These are phyloP conservation scores for Lates calcarifer DNA, from an alignment of 2,113 vertebrate species.

Conservation along the genomic window DNA sequence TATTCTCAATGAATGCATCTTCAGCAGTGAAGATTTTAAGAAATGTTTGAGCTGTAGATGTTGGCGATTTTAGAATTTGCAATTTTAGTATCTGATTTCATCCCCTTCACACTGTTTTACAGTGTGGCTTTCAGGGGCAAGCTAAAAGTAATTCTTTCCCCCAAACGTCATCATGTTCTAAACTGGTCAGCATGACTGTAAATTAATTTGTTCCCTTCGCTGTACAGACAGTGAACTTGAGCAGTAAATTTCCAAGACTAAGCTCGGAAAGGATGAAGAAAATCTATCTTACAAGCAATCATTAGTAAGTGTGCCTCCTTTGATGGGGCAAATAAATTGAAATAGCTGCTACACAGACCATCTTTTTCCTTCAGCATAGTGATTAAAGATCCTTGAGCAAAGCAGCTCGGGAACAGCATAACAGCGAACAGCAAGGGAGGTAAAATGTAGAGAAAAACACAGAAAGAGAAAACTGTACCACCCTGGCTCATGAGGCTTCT, in stretches of 20 bases:
- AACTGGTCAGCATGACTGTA: slow-evolving; percentile 71
- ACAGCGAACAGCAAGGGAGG: slow-evolving; percentile 55
- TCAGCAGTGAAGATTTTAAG: not conserved
- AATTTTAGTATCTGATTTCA: slow-evolving; percentile 70
- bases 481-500: slow-evolving; percentile 42
- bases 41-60: slow-evolving; percentile 7
- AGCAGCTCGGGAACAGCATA: slow-evolving; percentile 48
- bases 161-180: slow-evolving; percentile 71
- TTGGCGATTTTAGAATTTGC: slow-evolving; percentile 44
- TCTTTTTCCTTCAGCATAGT: slow-evolving; percentile 60
- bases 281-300: slow-evolving; percentile 55
- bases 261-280: slow-evolving; percentile 67
- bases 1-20: slow-evolving; percentile 30
- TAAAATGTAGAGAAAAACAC: slow-evolving; percentile 40
- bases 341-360: slow-evolving; percentile 44
- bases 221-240: slow-evolving; percentile 64
- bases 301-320: slow-evolving; percentile 38
- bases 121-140: slow-evolving; percentile 53
- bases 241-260: slow-evolving; percentile 74
- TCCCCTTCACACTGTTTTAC: slow-evolving; percentile 72
- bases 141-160: slow-evolving; percentile 76
- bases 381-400: slow-evolving; percentile 63
- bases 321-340: slow-evolving; percentile 64
- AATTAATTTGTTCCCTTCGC: slow-evolving; percentile 78
- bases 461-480: slow-evolving; percentile 42